Evolutionary conservation across 2,888 invertebrate genomes (phyloP).

Genomic region (Cerastis leucographa): DNA sequence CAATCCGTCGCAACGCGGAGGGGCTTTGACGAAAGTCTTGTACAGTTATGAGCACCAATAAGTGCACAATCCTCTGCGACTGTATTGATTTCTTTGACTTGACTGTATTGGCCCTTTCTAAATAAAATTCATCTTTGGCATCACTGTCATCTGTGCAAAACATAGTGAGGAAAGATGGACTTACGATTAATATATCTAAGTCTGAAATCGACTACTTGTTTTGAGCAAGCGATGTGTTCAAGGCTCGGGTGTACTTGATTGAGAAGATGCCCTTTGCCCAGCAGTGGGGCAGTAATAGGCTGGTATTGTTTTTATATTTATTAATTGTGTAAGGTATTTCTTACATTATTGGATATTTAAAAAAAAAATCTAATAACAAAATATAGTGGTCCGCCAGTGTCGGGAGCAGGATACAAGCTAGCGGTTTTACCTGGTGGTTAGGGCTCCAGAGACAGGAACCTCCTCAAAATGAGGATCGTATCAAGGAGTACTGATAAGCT

Average conservation of each 20-base stretch:
- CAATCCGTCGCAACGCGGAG: slow-evolving; percentile 53
- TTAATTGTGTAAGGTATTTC: background rate
- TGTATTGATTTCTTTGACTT: background rate
- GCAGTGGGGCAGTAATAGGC: background rate
- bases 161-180: background rate
- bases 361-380: no score
- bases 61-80: background rate
- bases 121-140: background rate
- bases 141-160: background rate
- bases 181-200: background rate
- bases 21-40: slow-evolving; percentile 40
- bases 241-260: background rate
- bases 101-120: background rate
- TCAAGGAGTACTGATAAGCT: background rate
- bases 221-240: background rate
- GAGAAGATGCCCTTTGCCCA: background rate
- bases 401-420: background rate
- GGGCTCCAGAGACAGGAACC: background rate
- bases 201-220: background rate
- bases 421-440: background rate
- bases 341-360: background rate
- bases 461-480: background rate
- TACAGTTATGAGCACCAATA: background rate
- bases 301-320: background rate
- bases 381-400: background rate